Percentiles rank a stretch among this genome's conserved stretches.
These are phyloP conservation scores for Lacanobia wlatinum DNA, from an alignment of 2,888 invertebrate genomes.

Conservation along the genomic window DNA sequence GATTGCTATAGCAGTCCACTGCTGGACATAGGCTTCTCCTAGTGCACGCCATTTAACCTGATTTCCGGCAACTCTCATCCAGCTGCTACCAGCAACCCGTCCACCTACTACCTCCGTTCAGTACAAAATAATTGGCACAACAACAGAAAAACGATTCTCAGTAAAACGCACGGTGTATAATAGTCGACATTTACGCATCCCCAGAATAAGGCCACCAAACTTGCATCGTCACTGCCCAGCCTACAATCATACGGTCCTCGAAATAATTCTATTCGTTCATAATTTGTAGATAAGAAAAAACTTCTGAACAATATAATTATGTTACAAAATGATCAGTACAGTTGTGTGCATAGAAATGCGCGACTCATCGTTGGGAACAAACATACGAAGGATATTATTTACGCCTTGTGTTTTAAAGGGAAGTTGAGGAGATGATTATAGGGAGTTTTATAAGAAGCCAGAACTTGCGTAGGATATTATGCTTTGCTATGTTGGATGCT, in stretches of 20 bases:
- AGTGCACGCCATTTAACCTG: too few species aligned
- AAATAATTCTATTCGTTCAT: conserved; percentile 87
- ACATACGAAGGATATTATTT: conserved; percentile 53
- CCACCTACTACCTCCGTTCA: too few species aligned
- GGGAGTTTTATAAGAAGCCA: neutral
- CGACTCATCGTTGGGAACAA: conserved; percentile 74
- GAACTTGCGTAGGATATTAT: neutral
- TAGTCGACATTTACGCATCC: conserved; percentile 6
- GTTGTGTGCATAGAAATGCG: conserved; percentile 73
- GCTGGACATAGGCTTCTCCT: too few species aligned
- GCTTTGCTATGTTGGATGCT: neutral
- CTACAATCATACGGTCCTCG: conserved; percentile 87
- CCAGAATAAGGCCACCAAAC: conserved; percentile 71
- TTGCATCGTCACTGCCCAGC: conserved; percentile 80
- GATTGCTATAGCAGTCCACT: too few species aligned
- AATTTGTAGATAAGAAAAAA: conserved; percentile 88
- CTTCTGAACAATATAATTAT: conserved; percentile 88
- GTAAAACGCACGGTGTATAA: conserved; percentile 2
- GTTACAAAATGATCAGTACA: conserved; percentile 89
- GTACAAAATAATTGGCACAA: too few species aligned
- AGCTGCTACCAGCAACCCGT: too few species aligned
- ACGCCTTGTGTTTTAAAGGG: conserved; percentile 43
- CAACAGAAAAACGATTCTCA: conserved; percentile 1
- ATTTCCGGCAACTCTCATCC: too few species aligned
- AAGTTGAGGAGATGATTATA: conserved; percentile 4